Evolutionary conservation across 1,140 invertebrate genomes (phyloP).

Genomic region (Bombyx mori): ASM3026992v2 NC_085110.1:8243501-8244000

Average conservation of each 20-base stretch:
- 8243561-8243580: slow-evolving; percentile 77
- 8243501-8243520: too few relatives aligned
- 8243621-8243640: slow-evolving; percentile 75
- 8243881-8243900: too few relatives aligned
- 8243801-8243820: too few relatives aligned
- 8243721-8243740: slow-evolving; percentile 66
- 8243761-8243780: background rate
- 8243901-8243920: too few relatives aligned
- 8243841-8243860: too few relatives aligned
- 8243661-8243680: slow-evolving; percentile 75
- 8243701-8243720: slow-evolving; percentile 65
- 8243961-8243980: too few relatives aligned
- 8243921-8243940: too few relatives aligned
- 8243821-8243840: too few relatives aligned
- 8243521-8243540: slow-evolving; percentile 39
- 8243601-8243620: slow-evolving; percentile 78
- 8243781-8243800: too few relatives aligned
- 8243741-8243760: slow-evolving; percentile 7
- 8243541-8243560: slow-evolving; percentile 79
- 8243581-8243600: slow-evolving; percentile 77
- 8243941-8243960: too few relatives aligned
- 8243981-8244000: too few relatives aligned
- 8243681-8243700: slow-evolving; percentile 74
- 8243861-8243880: too few relatives aligned
- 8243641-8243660: slow-evolving; percentile 68